Evolutionary conservation across 2,888 invertebrate genomes (phyloP).

Genomic region (Chesias legatella): DNA sequence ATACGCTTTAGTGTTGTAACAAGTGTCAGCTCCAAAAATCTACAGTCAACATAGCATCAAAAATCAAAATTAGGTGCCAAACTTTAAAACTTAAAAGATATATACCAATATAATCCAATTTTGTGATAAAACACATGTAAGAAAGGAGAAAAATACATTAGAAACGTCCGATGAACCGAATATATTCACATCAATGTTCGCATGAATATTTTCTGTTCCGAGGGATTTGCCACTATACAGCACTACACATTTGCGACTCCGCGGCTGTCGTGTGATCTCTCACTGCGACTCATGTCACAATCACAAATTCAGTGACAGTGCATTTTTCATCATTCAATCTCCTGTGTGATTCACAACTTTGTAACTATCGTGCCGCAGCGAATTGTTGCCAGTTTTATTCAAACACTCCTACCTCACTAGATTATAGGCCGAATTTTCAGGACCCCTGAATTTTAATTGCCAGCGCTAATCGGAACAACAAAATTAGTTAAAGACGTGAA

Average conservation of each 20-base stretch:
- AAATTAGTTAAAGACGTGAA: no score
- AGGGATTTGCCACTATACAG: slow-evolving; percentile 42
- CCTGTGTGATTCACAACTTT: slow-evolving; percentile 41
- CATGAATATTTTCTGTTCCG: slow-evolving; percentile 23
- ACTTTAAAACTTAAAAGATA: no score
- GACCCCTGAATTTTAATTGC: no score
- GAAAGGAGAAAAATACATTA: no score
- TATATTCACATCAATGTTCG: slow-evolving; percentile 9
- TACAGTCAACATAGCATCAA: no score
- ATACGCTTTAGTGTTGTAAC: no score
- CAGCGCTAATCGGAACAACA: no score
- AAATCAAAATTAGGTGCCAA: no score
- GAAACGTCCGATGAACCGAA: not conserved
- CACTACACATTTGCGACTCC: slow-evolving; percentile 34
- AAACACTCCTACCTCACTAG: not conserved
- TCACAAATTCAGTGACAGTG: slow-evolving; percentile 56
- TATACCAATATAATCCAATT: no score
- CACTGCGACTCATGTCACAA: slow-evolving; percentile 47
- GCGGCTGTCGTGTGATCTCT: slow-evolving; percentile 44
- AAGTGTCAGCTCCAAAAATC: no score
- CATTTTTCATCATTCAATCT: slow-evolving; percentile 68
- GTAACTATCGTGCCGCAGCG: slow-evolving; percentile 29
- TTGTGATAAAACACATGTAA: no score
- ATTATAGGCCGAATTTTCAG: no score
- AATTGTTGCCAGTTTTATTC: slow-evolving; percentile 11